Evolutionary conservation across 1,140 invertebrate genomes (phyloP).

Genomic region (Sycophila sp.): DNA sequence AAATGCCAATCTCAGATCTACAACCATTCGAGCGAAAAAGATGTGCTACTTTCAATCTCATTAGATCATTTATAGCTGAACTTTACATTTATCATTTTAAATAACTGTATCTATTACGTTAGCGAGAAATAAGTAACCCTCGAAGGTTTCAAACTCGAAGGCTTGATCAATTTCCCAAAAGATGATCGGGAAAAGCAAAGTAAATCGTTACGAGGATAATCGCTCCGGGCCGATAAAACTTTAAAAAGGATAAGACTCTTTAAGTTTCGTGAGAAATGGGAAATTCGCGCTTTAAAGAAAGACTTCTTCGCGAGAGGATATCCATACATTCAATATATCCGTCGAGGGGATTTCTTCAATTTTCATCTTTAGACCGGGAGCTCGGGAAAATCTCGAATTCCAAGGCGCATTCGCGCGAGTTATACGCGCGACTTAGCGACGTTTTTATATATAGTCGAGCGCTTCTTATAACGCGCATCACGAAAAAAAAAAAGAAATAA

Average conservation of each 20-base stretch:
- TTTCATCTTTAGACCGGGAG: slow-evolving; percentile 10
- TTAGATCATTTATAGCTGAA: no score
- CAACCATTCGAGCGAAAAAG: no score
- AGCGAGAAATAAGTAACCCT: no score
- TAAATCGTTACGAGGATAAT: no score
- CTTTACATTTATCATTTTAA: no score
- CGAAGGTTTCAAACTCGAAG: no score
- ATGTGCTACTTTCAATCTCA: no score
- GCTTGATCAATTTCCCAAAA: no score
- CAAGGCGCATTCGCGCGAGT: slow-evolving; percentile 4
- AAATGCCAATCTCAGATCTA: no score
- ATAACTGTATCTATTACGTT: no score
- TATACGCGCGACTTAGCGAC: background rate
- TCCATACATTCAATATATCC: background rate
- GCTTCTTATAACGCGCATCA: background rate
- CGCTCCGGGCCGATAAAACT: no score
- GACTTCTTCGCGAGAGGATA: background rate
- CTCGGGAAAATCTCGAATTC: slow-evolving; percentile 21
- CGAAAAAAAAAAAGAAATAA: background rate
- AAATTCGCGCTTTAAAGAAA: background rate
- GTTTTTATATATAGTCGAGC: background rate
- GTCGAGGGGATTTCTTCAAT: background rate
- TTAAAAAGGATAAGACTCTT: background rate
- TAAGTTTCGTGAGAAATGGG: background rate
- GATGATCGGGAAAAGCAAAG: no score